phyloP scores from a whole-genome alignment of 2,113 vertebrate species.

The Carollia perspicillata region DNA sequence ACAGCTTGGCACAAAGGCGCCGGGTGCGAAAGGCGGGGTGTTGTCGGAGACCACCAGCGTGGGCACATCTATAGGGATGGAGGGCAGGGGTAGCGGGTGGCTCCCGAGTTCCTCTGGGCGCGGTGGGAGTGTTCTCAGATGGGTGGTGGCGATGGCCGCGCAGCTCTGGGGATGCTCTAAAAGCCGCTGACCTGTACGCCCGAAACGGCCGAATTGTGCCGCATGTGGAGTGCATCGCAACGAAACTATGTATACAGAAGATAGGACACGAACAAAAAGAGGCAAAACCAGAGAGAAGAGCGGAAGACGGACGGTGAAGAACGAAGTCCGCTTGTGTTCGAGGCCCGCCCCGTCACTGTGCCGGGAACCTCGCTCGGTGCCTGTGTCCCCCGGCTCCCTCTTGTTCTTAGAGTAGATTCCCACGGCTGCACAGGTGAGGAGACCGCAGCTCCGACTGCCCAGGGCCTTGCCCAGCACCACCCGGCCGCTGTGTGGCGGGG shows the following conservation, averaged over 20 bases:
- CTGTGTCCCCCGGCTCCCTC: neutral
- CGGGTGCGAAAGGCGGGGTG: rapidly evolving
- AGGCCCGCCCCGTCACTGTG: rapidly evolving
- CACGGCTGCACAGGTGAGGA: neutral
- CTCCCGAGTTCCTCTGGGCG: neutral
- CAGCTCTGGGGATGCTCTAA: neutral
- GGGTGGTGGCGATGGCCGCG: no score
- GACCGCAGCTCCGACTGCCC: neutral
- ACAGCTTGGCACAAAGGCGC: neutral
- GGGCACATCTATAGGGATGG: neutral
- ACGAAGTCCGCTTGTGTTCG: no score
- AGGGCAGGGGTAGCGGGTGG: neutral
- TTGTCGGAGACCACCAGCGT: rapidly evolving
- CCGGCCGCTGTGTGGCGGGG: no score
- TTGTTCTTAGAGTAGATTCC: neutral
- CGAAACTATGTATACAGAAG: neutral
- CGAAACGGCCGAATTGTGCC: no score
- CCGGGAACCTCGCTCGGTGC: neutral
- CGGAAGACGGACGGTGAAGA: neutral
- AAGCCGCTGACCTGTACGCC: rapidly evolving
- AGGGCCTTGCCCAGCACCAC: neutral
- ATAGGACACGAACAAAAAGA: neutral
- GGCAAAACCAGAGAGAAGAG: neutral
- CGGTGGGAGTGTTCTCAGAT: neutral
- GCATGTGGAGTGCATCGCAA: neutral